Base-by-base conservation (phyloP, 2,888 invertebrate genomes). In the Nematopogon swammerdamellus region DNA sequence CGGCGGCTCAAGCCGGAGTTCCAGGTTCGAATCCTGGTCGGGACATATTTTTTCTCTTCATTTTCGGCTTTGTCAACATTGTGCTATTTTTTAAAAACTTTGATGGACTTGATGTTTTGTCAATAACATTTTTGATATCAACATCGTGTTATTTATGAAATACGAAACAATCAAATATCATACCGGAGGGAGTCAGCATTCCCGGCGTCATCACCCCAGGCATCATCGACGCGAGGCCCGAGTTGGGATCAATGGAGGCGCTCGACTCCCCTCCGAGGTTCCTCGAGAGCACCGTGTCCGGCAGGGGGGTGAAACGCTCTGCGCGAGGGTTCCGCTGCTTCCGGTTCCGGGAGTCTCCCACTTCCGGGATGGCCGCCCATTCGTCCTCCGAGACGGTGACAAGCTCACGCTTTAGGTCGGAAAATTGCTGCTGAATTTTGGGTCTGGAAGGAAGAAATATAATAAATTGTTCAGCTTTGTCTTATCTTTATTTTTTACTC, bases 391-490 rank as follows among this genome's bases (percentile, higher is more conserved):
- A 87, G 0, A 99, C 91, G 49, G 83, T 81, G 48, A 89, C 87
- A 18, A 95, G 68, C 55, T 92, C 92, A 58, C 94, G 82, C 71
- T 99, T 98, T 18, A 99, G 76, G 73, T 99, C 99, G 10, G 96
- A 97, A 68, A 99, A 99, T 65, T 98, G 97, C 65, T 99, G 99
- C 64, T 99, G 98, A 60, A 99, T 99, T 82, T 99, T 99, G 1
- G 98, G 98, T 54, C 92, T 83, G 49, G 18, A 49, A 48, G n/a
- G n/a, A n/a, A n/a, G n/a, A n/a, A n/a, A n/a, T n/a, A n/a, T n/a
- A n/a, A n/a, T n/a, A n/a, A n/a, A n/a, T n/a, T n/a, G n/a, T n/a
- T n/a, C n/a, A n/a, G n/a, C n/a, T n/a, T n/a, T n/a, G n/a, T n/a
- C n/a, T n/a, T n/a, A n/a, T n/a, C n/a, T n/a, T n/a, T n/a, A n/a